Evolutionary conservation across 2,113 vertebrate species (phyloP).

Genomic region (Recurvirostra avosetta): DNA sequence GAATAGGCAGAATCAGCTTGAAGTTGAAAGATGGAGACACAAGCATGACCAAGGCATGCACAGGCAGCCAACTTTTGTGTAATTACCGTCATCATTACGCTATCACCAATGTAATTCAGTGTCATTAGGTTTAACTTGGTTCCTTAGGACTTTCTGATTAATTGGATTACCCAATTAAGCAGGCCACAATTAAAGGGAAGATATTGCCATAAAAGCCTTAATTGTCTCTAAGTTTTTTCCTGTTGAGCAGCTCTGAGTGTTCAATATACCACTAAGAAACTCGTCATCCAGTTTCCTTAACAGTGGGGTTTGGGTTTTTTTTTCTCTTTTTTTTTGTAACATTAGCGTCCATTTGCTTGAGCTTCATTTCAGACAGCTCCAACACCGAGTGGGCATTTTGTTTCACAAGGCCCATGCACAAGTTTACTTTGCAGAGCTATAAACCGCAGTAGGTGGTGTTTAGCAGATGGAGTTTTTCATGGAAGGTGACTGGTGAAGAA

Average conservation of each 20-base stretch:
- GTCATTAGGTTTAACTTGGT: constrained; percentile 10
- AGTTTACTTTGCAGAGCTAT: constrained; percentile 2
- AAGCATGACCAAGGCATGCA: not conserved
- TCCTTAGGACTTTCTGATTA: constrained; percentile 48
- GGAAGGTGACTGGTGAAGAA: not conserved
- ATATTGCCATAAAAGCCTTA: not conserved
- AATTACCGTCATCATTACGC: not conserved
- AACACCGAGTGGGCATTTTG: not conserved
- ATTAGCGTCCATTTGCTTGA: not conserved
- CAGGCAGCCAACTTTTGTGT: not conserved
- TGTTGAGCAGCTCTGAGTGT: not conserved
- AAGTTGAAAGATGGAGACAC: not conserved
- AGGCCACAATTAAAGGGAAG: constrained; percentile 39
- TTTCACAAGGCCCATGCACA: not conserved
- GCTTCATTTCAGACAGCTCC: not conserved
- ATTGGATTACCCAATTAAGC: constrained; percentile 40
- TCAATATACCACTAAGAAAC: not conserved
- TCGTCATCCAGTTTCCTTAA: not conserved
- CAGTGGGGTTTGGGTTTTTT: not conserved
- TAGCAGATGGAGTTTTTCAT: constrained; percentile 31
- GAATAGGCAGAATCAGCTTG: not conserved
- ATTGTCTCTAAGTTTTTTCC: constrained; percentile 5
- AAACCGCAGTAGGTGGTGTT: constrained; percentile 22
- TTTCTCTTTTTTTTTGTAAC: not conserved
- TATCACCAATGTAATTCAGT: not conserved